Evolutionary conservation across 2,888 invertebrate species (phyloP).

Genomic region (Ferdinandea cuprea): DNA sequence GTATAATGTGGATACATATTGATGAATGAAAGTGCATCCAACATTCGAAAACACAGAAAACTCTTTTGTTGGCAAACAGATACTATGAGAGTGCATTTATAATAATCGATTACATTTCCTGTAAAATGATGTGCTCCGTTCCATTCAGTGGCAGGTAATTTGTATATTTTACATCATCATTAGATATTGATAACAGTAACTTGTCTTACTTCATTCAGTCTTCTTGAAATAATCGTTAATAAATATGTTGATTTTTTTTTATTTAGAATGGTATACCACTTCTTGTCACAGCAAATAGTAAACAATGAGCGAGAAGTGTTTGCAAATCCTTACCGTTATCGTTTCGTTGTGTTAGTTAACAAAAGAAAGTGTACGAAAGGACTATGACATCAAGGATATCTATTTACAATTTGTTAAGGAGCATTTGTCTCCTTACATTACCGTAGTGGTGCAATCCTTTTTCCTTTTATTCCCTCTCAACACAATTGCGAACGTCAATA

Average conservation of each 20-base stretch:
- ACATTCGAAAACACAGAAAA: too few species aligned
- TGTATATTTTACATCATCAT: too few species aligned
- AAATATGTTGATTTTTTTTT: neutral
- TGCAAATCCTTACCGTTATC: constrained; percentile 7
- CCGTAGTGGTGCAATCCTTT: constrained; percentile 19
- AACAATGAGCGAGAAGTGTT: constrained; percentile 5
- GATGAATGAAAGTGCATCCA: too few species aligned
- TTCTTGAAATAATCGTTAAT: neutral
- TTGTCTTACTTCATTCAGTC: neutral
- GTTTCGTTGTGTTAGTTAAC: constrained; percentile 1
- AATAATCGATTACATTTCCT: too few species aligned
- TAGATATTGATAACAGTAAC: too few species aligned
- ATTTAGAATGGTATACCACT: neutral
- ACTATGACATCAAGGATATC: constrained; percentile 10
- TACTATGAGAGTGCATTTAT: too few species aligned
- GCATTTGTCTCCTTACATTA: constrained; percentile 13
- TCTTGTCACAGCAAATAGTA: neutral
- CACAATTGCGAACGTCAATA: constrained; percentile 19
- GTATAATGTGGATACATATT: too few species aligned
- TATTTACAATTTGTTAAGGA: constrained; percentile 41
- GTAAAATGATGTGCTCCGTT: too few species aligned
- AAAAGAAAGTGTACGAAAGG: neutral
- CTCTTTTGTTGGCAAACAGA: too few species aligned
- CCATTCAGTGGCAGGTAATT: too few species aligned
- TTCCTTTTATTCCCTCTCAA: neutral